Evolutionary conservation across 2,797 vertebrate species (phyloP), one percentile per base, ranked within the genome.

Genomic region (Scleropages formosus): DNA sequence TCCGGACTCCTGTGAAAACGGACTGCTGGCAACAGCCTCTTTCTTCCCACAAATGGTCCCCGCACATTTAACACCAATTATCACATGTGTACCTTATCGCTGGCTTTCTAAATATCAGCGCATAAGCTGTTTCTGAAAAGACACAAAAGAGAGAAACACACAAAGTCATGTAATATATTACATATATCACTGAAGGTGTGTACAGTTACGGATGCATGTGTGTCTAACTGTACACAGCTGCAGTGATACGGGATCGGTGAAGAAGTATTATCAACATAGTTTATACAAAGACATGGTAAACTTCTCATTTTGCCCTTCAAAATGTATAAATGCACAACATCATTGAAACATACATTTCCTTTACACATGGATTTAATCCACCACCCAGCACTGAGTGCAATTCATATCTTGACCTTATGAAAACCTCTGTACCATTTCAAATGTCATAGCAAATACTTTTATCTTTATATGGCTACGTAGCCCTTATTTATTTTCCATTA

Each of bases 321-420:
- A 53, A 53, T 53, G 51, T 53, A 53, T 20, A 22, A 62, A 62
- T 62, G 26, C n/a, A n/a, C n/a, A n/a, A 4, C 11, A 22, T 20
- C 26, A 22, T 22, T 22, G 22, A 62, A 62, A 7, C 26, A n/a
- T n/a, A 39, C 39, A 6, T 39, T 39, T 39, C 31, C 31, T 39
- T 6, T 39, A 39, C 31, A 39, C 6, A 39, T 6, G 31, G 31
- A 39, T 6, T 39, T 6, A 39, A 39, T 31, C 31, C 31, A 6
- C 31, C 39, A 31, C 2, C n/a, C n/a, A n/a, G n/a, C n/a, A n/a
- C n/a, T n/a, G n/a, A n/a, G 49, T 49, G 46, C 26, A 47, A 69
- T 69, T 69, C 15, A 69, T 24, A 13, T 22, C 27, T 47, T 69
- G 47, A 69, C 67, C 47, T 69, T 69, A 69, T 69, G 47, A 69